Evolutionary conservation across 2,113 vertebrate genomes (phyloP), one percentile per base, ranked within the genome.

Genomic region (Vireo altiloquus): DNA sequence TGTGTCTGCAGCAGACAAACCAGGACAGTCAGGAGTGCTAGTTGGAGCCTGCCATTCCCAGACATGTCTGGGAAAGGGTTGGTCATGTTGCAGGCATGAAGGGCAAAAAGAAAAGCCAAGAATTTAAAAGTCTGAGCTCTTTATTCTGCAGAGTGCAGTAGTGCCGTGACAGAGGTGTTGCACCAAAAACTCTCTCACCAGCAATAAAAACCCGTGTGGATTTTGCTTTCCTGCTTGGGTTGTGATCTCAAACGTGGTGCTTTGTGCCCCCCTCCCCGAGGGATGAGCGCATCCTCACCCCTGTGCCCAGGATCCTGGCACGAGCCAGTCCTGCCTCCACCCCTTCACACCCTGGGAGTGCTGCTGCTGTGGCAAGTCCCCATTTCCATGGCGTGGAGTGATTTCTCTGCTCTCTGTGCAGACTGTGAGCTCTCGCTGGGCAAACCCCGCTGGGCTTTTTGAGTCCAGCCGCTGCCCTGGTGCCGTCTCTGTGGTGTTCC

Each of bases 361-460:
- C 39, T 5, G 15, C 40, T 6, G 14, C 68, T 65, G 63, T 7
- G 59, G 5, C 3, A 15, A 24, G 23, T 10, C 21, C 42, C 0
- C 0, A 0, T 30, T 77, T 3, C 0, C 17, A 21, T 1, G 8
- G 30, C 31, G 0, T 24, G 8, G 2, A 15, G 70, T 5, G 49
- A 47, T 63, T 74, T 19, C 70, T 39, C 30, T 56, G 59, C 65
- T 60, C 47, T 33, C 33, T 11, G 30, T 68, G 88, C 66, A 23
- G 13, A 5, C 39, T 3, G 33, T 37, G 52, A 96, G 46, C 42
- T 3, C 4, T 30, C 12, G 82, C 65, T 27, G 70, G 66, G 70
- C 68, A 63, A 10, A 44, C 27, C 79, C 71, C 0, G 11, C 87
- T 18, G 60, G 60, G 59, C 25, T 69, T 35, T 50, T 22, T 74